Conservation (phyloP, 2,888 invertebrate species). For the Galerucella nymphaeae region DNA sequence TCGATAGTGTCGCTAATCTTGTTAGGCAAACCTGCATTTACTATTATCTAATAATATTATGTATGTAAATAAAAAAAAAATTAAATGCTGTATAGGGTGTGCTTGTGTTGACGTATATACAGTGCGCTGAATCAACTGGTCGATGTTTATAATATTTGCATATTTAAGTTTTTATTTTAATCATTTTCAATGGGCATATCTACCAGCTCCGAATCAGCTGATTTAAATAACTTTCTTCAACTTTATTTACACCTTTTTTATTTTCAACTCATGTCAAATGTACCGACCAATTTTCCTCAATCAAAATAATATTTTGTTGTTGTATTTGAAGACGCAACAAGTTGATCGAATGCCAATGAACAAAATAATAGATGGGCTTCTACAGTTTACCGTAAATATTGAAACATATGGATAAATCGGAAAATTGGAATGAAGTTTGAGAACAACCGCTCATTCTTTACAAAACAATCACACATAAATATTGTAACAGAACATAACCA, state of each 20-base stretch:
- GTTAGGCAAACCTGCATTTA: not conserved
- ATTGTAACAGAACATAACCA: not conserved
- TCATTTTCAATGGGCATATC: no score
- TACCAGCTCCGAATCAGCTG: no score
- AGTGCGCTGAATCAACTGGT: no score
- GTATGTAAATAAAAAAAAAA: not conserved
- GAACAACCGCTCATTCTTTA: not conserved
- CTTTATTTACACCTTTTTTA: no score
- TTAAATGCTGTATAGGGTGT: no score
- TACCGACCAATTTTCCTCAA: no score
- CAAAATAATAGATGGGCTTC: not conserved
- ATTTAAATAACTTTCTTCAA: no score
- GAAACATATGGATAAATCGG: not conserved
- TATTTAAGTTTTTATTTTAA: no score
- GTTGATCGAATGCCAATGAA: not conserved
- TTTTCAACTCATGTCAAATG: no score
- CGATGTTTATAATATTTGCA: no score
- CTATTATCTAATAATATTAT: not conserved
- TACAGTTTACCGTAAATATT: not conserved
- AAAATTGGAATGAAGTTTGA: not conserved
- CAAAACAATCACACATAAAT: not conserved
- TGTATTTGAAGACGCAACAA: not conserved
- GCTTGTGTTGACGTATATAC: no score
- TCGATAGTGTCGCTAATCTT: not conserved
- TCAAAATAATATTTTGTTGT: no score